Evolutionary conservation across 64 coral and sea anemone genomes (phyloP), one percentile per base, ranked within the genome.

Genomic region (Montipora efflorescens): DNA sequence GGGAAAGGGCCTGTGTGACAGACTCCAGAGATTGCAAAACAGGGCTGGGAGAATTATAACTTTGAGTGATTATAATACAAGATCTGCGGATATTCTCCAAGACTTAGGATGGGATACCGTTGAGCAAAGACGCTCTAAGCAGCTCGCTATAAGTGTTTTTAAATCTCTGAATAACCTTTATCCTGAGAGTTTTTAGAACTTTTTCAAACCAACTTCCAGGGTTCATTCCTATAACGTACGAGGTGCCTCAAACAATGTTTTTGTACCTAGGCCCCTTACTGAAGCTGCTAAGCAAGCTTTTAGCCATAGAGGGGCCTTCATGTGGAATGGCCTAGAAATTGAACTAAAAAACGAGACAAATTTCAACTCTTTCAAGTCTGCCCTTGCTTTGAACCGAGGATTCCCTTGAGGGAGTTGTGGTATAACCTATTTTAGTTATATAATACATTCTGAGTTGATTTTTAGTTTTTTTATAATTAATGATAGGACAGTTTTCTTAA

Each of bases 21-120:
- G 50, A 88, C 70, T 88, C 13, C 86, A 88, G 73, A 88, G 73
- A 48, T 48, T 88, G 69, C 86, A 88, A 88, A 88, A 88, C 49
- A 67, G 86, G 51, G 86, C 86, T 47, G 86, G 10, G 47, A 70
- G 84, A 87, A 48, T 80, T 20, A 80, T 80, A 80, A 80, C 78
- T 8, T 80, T 80, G 7, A 48, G 55, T 20, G 78, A 55, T 80
- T 80, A 80, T 80, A 50, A 75, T 58, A 76, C 44, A 47, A 88
- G 87, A 77, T 76, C 73, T 58, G 75, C 15, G 47, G 74, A 90
- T 77, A 57, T 90, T 61, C 74, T 90, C 55, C 55, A 61, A 7
- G 72, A 59, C 28, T 45, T 89, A 76, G 50, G 22, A 75, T 89
- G 72, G 87, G 20, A 73, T 5, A 88, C 21, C 46, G 47, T 88